Base-by-base conservation (phyloP, 2,797 vertebrate species). In the Stomatorhinus walkeri region DNA sequence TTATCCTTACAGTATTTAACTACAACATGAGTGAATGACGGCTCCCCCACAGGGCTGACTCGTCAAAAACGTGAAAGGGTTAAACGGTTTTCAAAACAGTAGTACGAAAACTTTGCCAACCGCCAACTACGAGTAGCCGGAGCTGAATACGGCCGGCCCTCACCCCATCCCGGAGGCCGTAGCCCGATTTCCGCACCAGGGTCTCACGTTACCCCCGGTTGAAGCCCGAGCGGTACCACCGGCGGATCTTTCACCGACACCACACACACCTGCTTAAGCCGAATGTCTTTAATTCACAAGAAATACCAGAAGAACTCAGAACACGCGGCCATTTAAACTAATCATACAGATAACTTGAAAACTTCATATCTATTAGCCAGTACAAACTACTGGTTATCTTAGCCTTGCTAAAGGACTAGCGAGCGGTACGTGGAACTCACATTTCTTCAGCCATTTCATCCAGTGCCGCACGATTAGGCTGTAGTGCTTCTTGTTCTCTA, bases 401-500 rank as follows among this genome's bases (percentile, higher is more conserved):
- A 76, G 68, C 68, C 40, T 36, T 76, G 68, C 68, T 76, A 76
- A 76, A 40, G 8, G 32, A 36, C 32, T 76, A 76, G 32, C 14
- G 68, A 76, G 68, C 68, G 14, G 32, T 40, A 76, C 12, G 14
- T 40, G 32, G 32, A 40, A 97, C 98, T 98, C 92, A 99, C 98
- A 97, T 95, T 97, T 97, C 88, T 94, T 97, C 91, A 99, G 89
- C 94, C 96, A 97, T 95, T 97, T 98, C 87, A 97, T 95, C 98
- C 98, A 99, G 91, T 97, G 95, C 48, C 96, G 96, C 90, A 98
- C 98, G 91, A 99, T 96, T 61, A 96, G 92, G 92, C 92, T 95
- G 95, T 98, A 97, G 92, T 97, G 96, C 90, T 97, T 98, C 96
- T 98, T 98, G 96, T 98, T 98, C 90, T 99, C 98, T 92, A 99